Evolutionary conservation across 2,888 invertebrate species (phyloP), one percentile per base, ranked within the genome.

Genomic region (Caenorhabditis japonica): DNA sequence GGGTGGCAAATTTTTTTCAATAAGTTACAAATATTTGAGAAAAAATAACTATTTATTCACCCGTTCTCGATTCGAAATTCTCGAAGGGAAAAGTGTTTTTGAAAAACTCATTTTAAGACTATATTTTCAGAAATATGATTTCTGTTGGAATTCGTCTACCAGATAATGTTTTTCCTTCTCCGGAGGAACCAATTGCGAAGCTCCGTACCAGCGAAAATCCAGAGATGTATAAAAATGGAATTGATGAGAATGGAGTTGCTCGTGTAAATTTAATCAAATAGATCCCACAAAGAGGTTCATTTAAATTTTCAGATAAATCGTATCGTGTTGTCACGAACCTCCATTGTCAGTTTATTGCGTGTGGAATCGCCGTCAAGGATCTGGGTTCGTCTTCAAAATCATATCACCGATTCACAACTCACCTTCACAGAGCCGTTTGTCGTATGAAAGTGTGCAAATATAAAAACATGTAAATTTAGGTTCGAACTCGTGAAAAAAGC

Each of bases 311-410:
- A 76, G 76, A 75, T 79, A 46, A 74, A 79, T 34, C 58, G 79
- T 3, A 74, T 79, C 13, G 39, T 55, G 1, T 39, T 79, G 7
- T 19, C 43, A 19, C 58, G 74, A 2, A 39, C 71, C 1, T 71
- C 74, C 19, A 21, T 53, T 8, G 76, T 76, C 7, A 75, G 72
- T 46, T 21, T 76, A 4, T 44, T 71, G 5, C 53, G 61, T n/a
- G 74, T 44, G 17, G 76, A 76, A 30, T 79, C 79, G 4, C 79
- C 79, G 2, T 74, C 76, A 2, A 27, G 52, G 7, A 68, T 81
- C 30, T 81, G 79, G 76, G 77, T 77, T 13, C 66, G 76, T n/a
- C 66, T 79, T 8, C 27, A 34, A 23, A 81, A 81, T 58, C 77
- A 79, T 51, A 77, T 77, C 51, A 74, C 77, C 0, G 68, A 76